Conservation (phyloP, 2,888 invertebrate genomes). For the Vanessa cardui region DNA sequence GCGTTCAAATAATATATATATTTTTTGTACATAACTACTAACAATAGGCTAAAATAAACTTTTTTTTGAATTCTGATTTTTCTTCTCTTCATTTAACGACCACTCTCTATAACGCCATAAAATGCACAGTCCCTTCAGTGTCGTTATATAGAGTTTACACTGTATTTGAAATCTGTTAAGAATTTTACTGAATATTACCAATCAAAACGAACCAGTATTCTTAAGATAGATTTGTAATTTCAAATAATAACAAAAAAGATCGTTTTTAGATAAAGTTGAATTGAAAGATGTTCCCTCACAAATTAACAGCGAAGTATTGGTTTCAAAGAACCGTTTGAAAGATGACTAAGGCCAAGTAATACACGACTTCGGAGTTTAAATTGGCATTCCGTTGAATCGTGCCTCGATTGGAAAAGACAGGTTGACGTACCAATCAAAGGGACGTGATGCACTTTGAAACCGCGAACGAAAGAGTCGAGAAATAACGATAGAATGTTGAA, state of each 20-base stretch:
- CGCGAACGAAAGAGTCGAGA: conserved; percentile 47
- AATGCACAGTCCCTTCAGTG: no score
- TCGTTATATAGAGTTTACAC: no score
- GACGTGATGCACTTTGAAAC: conserved; percentile 48
- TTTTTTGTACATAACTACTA: no score
- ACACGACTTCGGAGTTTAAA: conserved; percentile 42
- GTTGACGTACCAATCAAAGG: conserved; percentile 65
- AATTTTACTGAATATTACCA: no score
- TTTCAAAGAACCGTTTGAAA: conserved; percentile 35
- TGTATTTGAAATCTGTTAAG: no score
- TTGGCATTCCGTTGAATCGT: conserved; percentile 45
- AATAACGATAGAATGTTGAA: conserved; percentile 4
- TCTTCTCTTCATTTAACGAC: no score
- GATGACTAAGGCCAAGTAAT: conserved; percentile 43
- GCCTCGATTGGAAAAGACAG: conserved; percentile 50
- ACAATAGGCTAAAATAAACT: no score
- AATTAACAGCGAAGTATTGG: conserved; percentile 30
- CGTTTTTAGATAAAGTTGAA: conserved; percentile 1
- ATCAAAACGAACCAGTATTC: not conserved
- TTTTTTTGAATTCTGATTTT: no score
- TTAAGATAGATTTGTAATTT: not conserved
- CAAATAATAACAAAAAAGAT: conserved; percentile 3
- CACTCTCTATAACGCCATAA: no score
- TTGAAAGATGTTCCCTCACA: conserved; percentile 22
- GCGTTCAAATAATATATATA: no score